These are phyloP conservation scores for Drosophila pallidifrons DNA, from an alignment of 1,140 invertebrate species.

Conservation along the genomic window DNA sequence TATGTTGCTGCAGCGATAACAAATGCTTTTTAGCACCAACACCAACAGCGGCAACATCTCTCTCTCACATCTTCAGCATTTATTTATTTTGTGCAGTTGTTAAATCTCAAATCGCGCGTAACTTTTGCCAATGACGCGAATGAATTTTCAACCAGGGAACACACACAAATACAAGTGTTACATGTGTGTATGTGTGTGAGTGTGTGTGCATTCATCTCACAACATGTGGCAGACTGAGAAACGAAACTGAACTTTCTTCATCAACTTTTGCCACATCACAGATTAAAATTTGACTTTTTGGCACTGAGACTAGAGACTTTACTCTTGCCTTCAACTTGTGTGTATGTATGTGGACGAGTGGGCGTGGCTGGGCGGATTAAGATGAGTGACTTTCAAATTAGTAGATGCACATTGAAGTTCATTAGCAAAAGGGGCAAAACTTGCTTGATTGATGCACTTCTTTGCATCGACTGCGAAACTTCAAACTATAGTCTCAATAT, in stretches of 20 bases:
- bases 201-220: slow-evolving; percentile 59
- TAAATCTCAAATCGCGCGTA: slow-evolving; percentile 58
- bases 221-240: slow-evolving; percentile 58
- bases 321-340: slow-evolving; percentile 31
- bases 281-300: slow-evolving; percentile 82
- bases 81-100: slow-evolving; percentile 54
- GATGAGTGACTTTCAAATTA: slow-evolving; percentile 81
- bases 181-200: slow-evolving; percentile 11
- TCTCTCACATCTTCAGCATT: slow-evolving; percentile 51
- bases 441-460: slow-evolving; percentile 73
- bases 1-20: slow-evolving; percentile 78
- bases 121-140: slow-evolving; percentile 75
- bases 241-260: slow-evolving; percentile 70
- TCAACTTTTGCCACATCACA: slow-evolving; percentile 81
- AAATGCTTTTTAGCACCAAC: slow-evolving; percentile 75
- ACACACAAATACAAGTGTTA: slow-evolving; percentile 11
- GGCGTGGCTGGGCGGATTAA: slow-evolving; percentile 70
- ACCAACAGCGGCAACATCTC: not conserved
- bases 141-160: slow-evolving; percentile 54
- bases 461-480: slow-evolving; percentile 39
- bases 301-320: slow-evolving; percentile 56
- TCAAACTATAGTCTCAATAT: not conserved
- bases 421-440: slow-evolving; percentile 70
- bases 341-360: slow-evolving; percentile 3
- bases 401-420: slow-evolving; percentile 72